Base-by-base conservation (phyloP, 2,797 vertebrate species). In the Gastrophryne carolinensis region DNA sequence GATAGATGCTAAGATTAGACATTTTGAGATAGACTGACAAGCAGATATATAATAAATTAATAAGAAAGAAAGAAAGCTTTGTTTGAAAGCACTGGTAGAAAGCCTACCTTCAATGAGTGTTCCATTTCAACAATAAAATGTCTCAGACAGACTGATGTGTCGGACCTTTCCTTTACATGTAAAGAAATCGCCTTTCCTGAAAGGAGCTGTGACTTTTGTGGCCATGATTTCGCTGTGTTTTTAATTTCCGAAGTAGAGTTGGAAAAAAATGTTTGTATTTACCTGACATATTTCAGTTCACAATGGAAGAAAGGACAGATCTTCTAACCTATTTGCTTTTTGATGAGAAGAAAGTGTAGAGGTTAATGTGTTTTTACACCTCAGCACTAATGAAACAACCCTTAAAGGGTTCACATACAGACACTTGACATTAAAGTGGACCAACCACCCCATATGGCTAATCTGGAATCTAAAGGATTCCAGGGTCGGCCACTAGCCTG, bases 81-180 rank as follows among this genome's bases (percentile, higher is more conserved):
- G n/a, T n/a, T n/a, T n/a, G n/a, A n/a, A n/a, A n/a, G n/a, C n/a
- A n/a, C n/a, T n/a, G n/a, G n/a, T n/a, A n/a, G n/a, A n/a, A n/a
- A n/a, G n/a, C n/a, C n/a, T n/a, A n/a, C n/a, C n/a, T n/a, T n/a
- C n/a, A n/a, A n/a, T n/a, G n/a, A 79, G 79, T 83, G 79, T 81
- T 82, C 83, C 82, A 72, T 47, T 68, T 79, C 81, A 78, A 82
- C 84, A 86, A 74, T 67, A 5, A 84, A 86, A 83, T 82, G 86
- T 79, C 83, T 82, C 72, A 84, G 63, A 74, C 87, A 86, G 44
- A 54, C 73, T 64, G 80, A 80, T 69, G 80, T 60, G 84, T 83
- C 0, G 0, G 60, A 79, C 81, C 41, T 39, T 69, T 83, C 68
- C 79, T 79, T 87, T 82, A 80, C 72, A 83, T 85, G 87, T 88